Evolutionary conservation across 2,797 vertebrate genomes (phyloP).

Genomic region (Sebastiscus albofasciatus): DNA sequence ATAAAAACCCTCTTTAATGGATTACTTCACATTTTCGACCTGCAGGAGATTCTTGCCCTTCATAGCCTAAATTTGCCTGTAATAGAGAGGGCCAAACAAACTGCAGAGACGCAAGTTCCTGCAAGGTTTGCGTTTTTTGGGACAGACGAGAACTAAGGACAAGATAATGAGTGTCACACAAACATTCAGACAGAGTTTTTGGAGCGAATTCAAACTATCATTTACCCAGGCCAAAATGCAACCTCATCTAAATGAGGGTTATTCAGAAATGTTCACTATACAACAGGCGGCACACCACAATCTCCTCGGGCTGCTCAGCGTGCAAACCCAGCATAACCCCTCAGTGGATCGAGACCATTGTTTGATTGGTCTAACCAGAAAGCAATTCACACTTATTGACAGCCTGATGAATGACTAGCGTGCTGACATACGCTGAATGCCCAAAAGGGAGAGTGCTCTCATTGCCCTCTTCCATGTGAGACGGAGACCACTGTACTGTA

Average conservation of each 20-base stretch:
- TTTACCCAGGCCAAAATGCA: slow-evolving; percentile 56
- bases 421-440: slow-evolving; percentile 69
- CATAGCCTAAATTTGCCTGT: slow-evolving; percentile 34
- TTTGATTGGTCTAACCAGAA: slow-evolving; percentile 68
- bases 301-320: slow-evolving; percentile 37
- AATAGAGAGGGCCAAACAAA: slow-evolving; percentile 49
- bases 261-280: slow-evolving; percentile 51
- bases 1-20: neutral
- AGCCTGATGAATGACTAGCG: slow-evolving; percentile 68
- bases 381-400: slow-evolving; percentile 76
- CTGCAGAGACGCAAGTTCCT: slow-evolving; percentile 39
- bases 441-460: slow-evolving; percentile 70
- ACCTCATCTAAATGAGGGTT: slow-evolving; percentile 59
- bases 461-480: slow-evolving; percentile 73
- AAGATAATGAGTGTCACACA: slow-evolving; percentile 52
- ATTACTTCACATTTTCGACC: slow-evolving; percentile 31
- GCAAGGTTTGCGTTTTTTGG: slow-evolving; percentile 55
- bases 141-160: slow-evolving; percentile 65
- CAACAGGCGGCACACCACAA: slow-evolving; percentile 28
- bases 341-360: slow-evolving; percentile 56
- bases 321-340: slow-evolving; percentile 59
- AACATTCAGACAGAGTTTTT: slow-evolving; percentile 52
- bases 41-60: slow-evolving; percentile 24
- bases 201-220: slow-evolving; percentile 58
- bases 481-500: slow-evolving; percentile 75